phyloP scores from a whole-genome alignment of 1,140 invertebrate species.

The Dinoponera quadriceps region DNA sequence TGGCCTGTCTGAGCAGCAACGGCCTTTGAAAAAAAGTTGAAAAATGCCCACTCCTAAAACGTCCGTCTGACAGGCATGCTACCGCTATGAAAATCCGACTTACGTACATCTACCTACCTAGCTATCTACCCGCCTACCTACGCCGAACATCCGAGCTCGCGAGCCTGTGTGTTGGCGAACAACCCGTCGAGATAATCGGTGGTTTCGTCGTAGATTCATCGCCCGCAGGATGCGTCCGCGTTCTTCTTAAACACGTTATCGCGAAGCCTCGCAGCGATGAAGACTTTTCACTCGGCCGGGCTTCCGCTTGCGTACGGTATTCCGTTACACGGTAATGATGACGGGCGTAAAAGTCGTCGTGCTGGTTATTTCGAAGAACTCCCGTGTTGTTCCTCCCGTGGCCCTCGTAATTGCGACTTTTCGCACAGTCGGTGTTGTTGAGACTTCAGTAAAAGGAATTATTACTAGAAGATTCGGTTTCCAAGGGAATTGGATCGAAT shows the following conservation, averaged over 20 bases:
- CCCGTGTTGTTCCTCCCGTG: neutral
- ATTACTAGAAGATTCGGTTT: too few relatives aligned
- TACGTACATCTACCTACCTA: too few relatives aligned
- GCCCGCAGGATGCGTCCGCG: neutral
- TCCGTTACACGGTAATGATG: conserved; percentile 20
- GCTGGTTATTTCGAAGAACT: conserved; percentile 22
- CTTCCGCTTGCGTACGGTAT: neutral
- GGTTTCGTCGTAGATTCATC: neutral
- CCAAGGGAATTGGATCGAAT: too few relatives aligned
- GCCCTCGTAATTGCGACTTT: conserved; percentile 18
- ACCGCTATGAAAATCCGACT: too few relatives aligned
- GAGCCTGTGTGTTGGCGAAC: too few relatives aligned
- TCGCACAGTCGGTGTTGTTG: neutral
- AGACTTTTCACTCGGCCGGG: neutral
- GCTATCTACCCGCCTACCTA: too few relatives aligned
- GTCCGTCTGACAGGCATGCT: too few relatives aligned
- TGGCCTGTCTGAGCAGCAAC: neutral
- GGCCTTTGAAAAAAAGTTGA: neutral
- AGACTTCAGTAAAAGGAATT: too few relatives aligned
- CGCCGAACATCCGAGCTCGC: too few relatives aligned
- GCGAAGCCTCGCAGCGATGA: neutral
- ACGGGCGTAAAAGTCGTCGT: conserved; percentile 16
- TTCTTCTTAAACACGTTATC: conserved; percentile 3
- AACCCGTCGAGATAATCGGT: too few relatives aligned
- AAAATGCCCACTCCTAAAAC: neutral